Evolutionary conservation across 2,797 vertebrate genomes (phyloP), one percentile per base, ranked within the genome.

Genomic region (Corythornis leucogaster): DNA sequence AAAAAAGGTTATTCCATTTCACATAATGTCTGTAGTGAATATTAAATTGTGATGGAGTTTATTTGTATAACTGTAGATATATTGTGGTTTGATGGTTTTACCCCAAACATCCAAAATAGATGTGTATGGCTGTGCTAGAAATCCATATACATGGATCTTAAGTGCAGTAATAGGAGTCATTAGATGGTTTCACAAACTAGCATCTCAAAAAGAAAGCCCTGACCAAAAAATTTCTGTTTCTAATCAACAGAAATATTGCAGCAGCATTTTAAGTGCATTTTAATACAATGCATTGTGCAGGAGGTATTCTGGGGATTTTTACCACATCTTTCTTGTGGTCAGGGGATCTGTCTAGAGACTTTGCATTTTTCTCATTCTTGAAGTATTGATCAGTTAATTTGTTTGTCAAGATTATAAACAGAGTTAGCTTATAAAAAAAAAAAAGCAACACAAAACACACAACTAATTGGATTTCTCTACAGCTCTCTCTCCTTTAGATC

Each of bases 311-410:
- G 6, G 20, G 2, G 1, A 2, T n/a, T 8, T 31, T 67, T 70
- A 76, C 22, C 12, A 22, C 40, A 4, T 87, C 38, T 80, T 64
- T 85, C 74, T 54, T 78, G 19, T 87, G 15, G 16, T 46, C 18
- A 59, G 42, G 18, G 22, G 8, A 70, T 88, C 67, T 71, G 3
- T 55, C 40, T 73, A 9, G 35, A 78, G 46, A 21, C 54, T 75
- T 64, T 5, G 8, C 31, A 43, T 91, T 91, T 77, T 88, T 85
- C 66, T 66, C 31, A n/a, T 42, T 51, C 31, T 85, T 40, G 42
- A 66, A 43, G 48, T 94, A 94, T 89, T 70, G 89, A 94, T 90
- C 64, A 66, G 71, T 87, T 92, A 80, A 86, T 93, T 90, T 74
- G 48, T 71, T 89, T 91, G 69, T 91, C 86, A 89, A 59, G 81